phyloP scores from a whole-genome alignment of 2,797 vertebrate species.

The Siniperca undulata region DNA sequence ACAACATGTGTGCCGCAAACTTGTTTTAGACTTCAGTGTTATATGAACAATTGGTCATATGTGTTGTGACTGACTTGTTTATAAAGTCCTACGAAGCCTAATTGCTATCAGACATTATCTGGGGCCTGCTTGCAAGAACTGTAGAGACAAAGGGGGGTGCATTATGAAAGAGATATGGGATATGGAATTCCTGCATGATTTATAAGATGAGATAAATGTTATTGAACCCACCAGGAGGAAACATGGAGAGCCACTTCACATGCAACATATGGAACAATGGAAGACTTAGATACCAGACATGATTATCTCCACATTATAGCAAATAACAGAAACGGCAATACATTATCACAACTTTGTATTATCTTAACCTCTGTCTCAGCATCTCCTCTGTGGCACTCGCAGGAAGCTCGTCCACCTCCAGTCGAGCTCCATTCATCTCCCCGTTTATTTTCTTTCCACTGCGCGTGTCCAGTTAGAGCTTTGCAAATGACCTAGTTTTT shows the following conservation, averaged over 20 bases:
- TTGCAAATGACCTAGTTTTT: conserved; percentile 83
- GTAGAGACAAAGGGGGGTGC: neutral
- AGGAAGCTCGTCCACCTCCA: conserved; percentile 75
- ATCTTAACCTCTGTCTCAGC: conserved; percentile 56
- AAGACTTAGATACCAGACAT: conserved; percentile 37
- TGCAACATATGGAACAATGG: conserved; percentile 41
- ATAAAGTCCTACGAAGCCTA: conserved; percentile 49
- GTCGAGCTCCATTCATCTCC: conserved; percentile 63
- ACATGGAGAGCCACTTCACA: conserved; percentile 43
- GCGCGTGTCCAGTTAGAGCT: conserved; percentile 69
- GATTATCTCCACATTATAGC: conserved; percentile 3
- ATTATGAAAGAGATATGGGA: conserved; percentile 45
- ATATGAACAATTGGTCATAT: conserved; percentile 65
- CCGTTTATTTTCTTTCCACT: conserved; percentile 79
- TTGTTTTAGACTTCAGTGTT: conserved; percentile 37
- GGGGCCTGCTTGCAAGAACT: conserved; percentile 27
- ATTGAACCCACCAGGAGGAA: conserved; percentile 54
- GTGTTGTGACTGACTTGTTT: conserved; percentile 62
- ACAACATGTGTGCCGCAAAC: conserved; percentile 73
- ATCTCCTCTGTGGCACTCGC: conserved; percentile 61
- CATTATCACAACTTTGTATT: conserved; percentile 53
- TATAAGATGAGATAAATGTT: conserved; percentile 55
- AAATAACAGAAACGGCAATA: conserved; percentile 36
- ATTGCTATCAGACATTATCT: conserved; percentile 63
- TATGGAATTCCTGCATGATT: conserved; percentile 57